Conservation (phyloP, 2,797 vertebrate species). For the Menidia menidia region DNA sequence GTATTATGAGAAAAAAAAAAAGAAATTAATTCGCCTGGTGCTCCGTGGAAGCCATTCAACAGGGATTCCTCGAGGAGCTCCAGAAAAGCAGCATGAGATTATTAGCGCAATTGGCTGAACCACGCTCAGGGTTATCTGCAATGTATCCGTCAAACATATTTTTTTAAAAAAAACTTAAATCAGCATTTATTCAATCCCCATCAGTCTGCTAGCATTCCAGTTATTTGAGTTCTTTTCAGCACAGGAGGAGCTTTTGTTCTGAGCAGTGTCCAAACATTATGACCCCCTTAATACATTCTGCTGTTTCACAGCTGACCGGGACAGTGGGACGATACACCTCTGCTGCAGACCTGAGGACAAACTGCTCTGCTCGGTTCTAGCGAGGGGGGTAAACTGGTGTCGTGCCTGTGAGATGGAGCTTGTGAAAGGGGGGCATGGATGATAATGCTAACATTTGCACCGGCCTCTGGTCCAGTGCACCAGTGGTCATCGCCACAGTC, state of each 20-base stretch:
- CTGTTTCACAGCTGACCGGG: not conserved
- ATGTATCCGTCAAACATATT: slow-evolving; percentile 25
- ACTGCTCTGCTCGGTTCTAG: slow-evolving; percentile 8
- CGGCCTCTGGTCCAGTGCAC: slow-evolving; percentile 42
- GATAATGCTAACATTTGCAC: slow-evolving; percentile 63
- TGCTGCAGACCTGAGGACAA: slow-evolving; percentile 33
- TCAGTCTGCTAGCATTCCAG: slow-evolving; percentile 14
- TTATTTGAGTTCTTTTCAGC: slow-evolving; percentile 10
- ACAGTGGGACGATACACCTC: slow-evolving; percentile 14
- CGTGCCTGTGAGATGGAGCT: not conserved
- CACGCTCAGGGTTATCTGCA: slow-evolving; percentile 16
- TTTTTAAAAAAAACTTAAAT: slow-evolving; percentile 25
- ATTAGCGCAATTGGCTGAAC: slow-evolving; percentile 12
- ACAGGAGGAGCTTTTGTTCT: slow-evolving; percentile 21
- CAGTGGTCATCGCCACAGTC: slow-evolving; percentile 48
- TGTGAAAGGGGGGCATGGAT: slow-evolving; percentile 21
- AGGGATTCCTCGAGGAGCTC: not conserved
- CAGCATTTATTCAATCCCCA: slow-evolving; percentile 21
- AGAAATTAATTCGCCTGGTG: slow-evolving; percentile 1
- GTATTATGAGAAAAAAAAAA: not conserved
- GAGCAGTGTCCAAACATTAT: slow-evolving; percentile 1
- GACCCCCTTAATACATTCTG: slow-evolving; percentile 19
- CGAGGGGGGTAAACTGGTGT: slow-evolving; percentile 36
- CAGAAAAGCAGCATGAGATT: slow-evolving; percentile 21
- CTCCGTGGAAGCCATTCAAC: slow-evolving; percentile 5